Conservation (phyloP, 1,140 invertebrate genomes). For the Luehdorfia chinensis region DNA sequence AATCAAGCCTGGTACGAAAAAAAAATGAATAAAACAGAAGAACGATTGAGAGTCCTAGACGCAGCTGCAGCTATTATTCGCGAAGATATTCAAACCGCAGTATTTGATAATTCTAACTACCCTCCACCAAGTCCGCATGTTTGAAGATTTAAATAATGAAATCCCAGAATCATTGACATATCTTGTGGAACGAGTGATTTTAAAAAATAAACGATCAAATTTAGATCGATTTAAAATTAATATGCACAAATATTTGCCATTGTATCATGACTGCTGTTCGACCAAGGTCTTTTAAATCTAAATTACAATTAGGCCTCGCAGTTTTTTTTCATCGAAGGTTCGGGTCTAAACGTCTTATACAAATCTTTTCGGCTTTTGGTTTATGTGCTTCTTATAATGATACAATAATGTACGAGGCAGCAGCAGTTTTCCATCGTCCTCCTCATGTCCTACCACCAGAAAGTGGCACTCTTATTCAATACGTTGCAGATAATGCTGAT, state of each 20-base stretch:
- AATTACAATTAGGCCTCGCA: conserved; percentile 43
- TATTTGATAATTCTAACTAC: conserved; percentile 40
- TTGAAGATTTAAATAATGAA: conserved; percentile 41
- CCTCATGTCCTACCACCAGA: conserved; percentile 49
- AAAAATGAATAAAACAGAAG: background rate
- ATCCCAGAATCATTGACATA: conserved; percentile 40
- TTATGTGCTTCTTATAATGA: conserved; percentile 51
- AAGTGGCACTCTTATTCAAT: conserved; percentile 50
- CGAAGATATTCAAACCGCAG: conserved; percentile 40
- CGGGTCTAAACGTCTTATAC: conserved; percentile 45
- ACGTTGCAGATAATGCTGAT: conserved; percentile 55
- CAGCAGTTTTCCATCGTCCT: conserved; percentile 49
- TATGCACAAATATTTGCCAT: conserved; percentile 46
- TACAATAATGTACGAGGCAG: conserved; percentile 40
- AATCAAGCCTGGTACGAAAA: conserved; percentile 22
- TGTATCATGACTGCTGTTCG: conserved; percentile 54
- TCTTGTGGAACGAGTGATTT: conserved; percentile 42
- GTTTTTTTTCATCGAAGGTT: conserved; percentile 52
- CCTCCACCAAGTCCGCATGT: conserved; percentile 40
- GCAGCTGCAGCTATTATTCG: conserved; percentile 46
- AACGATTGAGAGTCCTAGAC: conserved; percentile 19
- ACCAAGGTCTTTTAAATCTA: conserved; percentile 49
- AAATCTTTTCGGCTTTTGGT: conserved; percentile 45
- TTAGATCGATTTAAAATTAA: conserved; percentile 43
- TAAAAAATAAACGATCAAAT: conserved; percentile 38